Conservation (phyloP, 2,113 vertebrate genomes). For the Nibea coibor region DNA sequence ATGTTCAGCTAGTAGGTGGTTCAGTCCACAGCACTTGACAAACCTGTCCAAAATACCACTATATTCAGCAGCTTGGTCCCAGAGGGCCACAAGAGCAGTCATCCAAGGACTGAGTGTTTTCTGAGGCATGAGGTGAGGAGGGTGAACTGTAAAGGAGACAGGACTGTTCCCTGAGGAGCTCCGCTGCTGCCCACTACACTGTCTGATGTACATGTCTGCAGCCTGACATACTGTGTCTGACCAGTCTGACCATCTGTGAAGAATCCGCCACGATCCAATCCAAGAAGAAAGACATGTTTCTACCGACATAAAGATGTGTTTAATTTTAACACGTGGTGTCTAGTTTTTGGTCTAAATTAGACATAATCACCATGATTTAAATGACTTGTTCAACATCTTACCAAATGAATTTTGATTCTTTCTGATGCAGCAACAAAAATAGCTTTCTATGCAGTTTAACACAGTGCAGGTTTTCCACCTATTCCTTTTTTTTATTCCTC, state of each 20-base stretch:
- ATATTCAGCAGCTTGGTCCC: neutral
- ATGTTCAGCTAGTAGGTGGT: conserved; percentile 37
- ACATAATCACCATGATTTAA: too few species aligned
- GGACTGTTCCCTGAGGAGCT: conserved; percentile 10
- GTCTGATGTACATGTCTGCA: neutral
- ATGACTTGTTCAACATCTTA: too few species aligned
- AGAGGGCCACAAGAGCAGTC: conserved; percentile 9
- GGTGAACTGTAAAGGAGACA: conserved; percentile 10
- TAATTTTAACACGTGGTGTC: too few species aligned
- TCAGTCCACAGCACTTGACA: conserved; percentile 2
- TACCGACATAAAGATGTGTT: neutral
- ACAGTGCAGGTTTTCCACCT: neutral
- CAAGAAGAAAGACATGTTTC: neutral
- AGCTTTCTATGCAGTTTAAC: conserved; percentile 1
- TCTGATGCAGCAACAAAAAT: neutral
- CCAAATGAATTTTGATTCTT: neutral
- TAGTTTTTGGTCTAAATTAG: too few species aligned
- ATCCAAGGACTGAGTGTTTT: conserved; percentile 18
- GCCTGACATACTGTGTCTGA: conserved; percentile 10
- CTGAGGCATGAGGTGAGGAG: conserved; percentile 29
- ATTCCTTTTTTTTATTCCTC: neutral
- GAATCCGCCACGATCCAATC: neutral
- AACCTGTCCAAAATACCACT: conserved; percentile 3
- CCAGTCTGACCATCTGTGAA: neutral
- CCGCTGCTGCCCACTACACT: conserved; percentile 7